Conservation (phyloP, 1,140 invertebrate genomes). For the Drosophila arizonae region DNA sequence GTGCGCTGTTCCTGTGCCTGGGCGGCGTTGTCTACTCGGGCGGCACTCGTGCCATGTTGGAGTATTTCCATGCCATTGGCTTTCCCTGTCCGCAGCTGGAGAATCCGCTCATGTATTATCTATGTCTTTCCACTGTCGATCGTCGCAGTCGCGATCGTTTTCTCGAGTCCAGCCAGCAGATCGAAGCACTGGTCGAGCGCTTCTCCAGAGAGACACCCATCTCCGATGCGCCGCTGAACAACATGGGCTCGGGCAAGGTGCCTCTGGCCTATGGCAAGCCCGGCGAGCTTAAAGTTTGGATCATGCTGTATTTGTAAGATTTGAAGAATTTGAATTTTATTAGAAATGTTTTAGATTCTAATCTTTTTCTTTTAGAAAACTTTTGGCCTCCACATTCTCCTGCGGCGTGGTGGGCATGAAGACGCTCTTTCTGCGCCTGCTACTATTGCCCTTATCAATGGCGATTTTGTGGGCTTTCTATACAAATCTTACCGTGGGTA, state of each 20-base stretch:
- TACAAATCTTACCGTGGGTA: slow-evolving; percentile 86
- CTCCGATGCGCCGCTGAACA: slow-evolving; percentile 82
- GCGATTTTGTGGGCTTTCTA: slow-evolving; percentile 92
- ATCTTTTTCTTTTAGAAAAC: slow-evolving; percentile 86
- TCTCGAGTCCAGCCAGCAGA: slow-evolving; percentile 96
- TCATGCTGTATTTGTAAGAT: slow-evolving; percentile 90
- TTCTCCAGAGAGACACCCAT: slow-evolving; percentile 90
- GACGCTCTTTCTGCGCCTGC: slow-evolving; percentile 88
- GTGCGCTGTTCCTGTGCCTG: slow-evolving; percentile 90
- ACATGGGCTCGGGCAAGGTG: slow-evolving; percentile 87
- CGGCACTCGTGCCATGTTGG: slow-evolving; percentile 93
- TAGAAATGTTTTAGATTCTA: not conserved
- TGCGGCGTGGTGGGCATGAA: slow-evolving; percentile 89
- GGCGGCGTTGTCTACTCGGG: slow-evolving; percentile 96
- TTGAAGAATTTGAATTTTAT: not conserved
- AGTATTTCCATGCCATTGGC: slow-evolving; percentile 95
- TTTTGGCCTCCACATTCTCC: slow-evolving; percentile 89
- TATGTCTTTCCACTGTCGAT: slow-evolving; percentile 96
- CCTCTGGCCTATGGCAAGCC: slow-evolving; percentile 90
- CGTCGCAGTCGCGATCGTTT: slow-evolving; percentile 89
- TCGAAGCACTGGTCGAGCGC: slow-evolving; percentile 94
- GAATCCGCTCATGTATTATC: slow-evolving; percentile 96
- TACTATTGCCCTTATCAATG: slow-evolving; percentile 90
- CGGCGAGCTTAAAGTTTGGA: slow-evolving; percentile 87
- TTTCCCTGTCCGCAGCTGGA: slow-evolving; percentile 96